Conservation (phyloP, 2,113 vertebrate genomes). For the Eulacestoma nigropectus region DNA sequence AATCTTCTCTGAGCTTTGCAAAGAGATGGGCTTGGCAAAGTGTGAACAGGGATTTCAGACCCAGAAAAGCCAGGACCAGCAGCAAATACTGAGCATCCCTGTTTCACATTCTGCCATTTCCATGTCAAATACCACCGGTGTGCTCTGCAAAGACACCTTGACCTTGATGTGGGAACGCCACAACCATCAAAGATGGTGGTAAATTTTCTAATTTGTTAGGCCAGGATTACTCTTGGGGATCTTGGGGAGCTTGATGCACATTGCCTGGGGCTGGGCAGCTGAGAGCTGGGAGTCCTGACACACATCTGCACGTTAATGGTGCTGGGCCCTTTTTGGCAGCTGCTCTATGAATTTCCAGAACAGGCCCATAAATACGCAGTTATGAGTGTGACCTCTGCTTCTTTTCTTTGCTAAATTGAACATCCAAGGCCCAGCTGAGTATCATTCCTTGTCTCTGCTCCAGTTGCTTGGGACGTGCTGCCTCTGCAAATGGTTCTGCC, state of each 20-base stretch:
- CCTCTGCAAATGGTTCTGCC: neutral
- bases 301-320: neutral
- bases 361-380: neutral
- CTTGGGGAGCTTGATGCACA: neutral
- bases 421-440: neutral
- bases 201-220: neutral
- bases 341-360: slow-evolving; percentile 1
- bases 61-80: neutral
- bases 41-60: neutral
- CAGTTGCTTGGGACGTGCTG: slow-evolving; percentile 1
- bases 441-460: slow-evolving; percentile 22
- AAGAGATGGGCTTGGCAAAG: neutral
- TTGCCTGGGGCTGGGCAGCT: neutral
- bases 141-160: neutral
- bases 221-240: neutral
- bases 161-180: neutral
- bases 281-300: neutral
- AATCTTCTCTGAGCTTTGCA: neutral
- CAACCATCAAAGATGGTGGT: neutral
- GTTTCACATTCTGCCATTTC: neutral
- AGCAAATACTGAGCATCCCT: neutral
- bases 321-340: neutral
- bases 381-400: slow-evolving; percentile 22
- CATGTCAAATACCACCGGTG: neutral
- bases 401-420: slow-evolving; percentile 3